Base-by-base conservation (phyloP, 2,888 invertebrate species). In the Ormyrus rosae region DNA sequence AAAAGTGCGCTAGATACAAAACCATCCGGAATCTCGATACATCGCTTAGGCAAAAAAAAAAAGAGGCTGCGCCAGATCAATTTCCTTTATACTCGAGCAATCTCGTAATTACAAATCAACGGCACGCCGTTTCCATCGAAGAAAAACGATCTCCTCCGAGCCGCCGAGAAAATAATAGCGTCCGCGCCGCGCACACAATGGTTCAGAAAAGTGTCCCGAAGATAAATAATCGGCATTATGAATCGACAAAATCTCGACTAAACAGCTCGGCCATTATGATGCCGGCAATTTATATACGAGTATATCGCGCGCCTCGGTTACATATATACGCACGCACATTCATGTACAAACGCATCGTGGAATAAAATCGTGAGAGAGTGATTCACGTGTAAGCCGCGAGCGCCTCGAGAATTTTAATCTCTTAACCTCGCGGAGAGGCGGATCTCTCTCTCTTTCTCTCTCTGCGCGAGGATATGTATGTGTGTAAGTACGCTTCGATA, bases 311-410 rank as follows among this genome's bases (percentile, higher is more conserved):
- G 53, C 46, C 46, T 11, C 50, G 48, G 53, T 75, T 75, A 80
- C 70, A 70, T 75, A 80, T 50, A 53, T 50, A 53, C 10, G 55
- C 55, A 51, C 55, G 53, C 19, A 9, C 72, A 19, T 19, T 10
- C 7, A 58, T 61, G 7, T 11, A 69, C 78, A 63, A 69, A 73
- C 78, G 78, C 78, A 79, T 79, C 68, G 19, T 19, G 63, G 78
- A 73, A 69, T 79, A 69, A 79, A 73, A 73, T 72, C 73, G 67
- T 67, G 75, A 75, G 65, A 75, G 80, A 65, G 69, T 80, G 80
- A 80, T 80, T 80, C 80, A 80, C 75, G 53, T 65, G 61, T 56
- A 55, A 45, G 6, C 8, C 58, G 19, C 19, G 64, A 55, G 64
- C 70, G 56, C 60, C 13, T 6, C 4, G 75, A 80, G 70, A 80